Evolutionary conservation across 2,113 vertebrate genomes (phyloP).

Genomic region (Saguinus imperator): DNA sequence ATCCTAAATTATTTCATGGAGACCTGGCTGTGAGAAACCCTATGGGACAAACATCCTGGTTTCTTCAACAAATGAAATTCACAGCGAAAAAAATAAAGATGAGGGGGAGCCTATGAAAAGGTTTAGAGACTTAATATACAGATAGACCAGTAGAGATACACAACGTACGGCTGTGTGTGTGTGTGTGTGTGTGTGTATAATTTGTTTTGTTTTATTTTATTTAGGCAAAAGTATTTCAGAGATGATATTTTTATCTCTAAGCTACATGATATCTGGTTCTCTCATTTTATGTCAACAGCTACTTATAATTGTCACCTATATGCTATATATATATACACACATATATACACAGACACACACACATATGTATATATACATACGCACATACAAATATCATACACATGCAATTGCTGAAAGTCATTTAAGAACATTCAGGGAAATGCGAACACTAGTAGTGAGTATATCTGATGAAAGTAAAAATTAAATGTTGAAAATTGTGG

Average conservation of each 20-base stretch:
- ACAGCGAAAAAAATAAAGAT: neutral
- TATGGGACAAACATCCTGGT: fast-evolving
- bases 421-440: neutral
- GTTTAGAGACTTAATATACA: neutral
- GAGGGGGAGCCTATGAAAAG: fast-evolving
- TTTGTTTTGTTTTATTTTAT: neutral
- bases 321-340: fast-evolving
- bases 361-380: fast-evolving
- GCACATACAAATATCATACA: fast-evolving
- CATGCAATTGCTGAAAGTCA: neutral
- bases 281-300: no score
- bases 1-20: fast-evolving
- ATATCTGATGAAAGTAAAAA: fast-evolving
- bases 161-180: fast-evolving
- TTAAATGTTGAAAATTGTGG: neutral
- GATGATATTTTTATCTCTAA: neutral
- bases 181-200: no score
- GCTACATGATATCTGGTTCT: fast-evolving
- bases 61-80: no score
- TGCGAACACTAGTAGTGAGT: fast-evolving
- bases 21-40: fast-evolving
- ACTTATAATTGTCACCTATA: fast-evolving
- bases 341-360: fast-evolving
- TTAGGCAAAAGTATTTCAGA: neutral
- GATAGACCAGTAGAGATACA: fast-evolving